phyloP scores from a whole-genome alignment of 2,797 vertebrate genomes.

The Smutsia gigantea region DNA sequence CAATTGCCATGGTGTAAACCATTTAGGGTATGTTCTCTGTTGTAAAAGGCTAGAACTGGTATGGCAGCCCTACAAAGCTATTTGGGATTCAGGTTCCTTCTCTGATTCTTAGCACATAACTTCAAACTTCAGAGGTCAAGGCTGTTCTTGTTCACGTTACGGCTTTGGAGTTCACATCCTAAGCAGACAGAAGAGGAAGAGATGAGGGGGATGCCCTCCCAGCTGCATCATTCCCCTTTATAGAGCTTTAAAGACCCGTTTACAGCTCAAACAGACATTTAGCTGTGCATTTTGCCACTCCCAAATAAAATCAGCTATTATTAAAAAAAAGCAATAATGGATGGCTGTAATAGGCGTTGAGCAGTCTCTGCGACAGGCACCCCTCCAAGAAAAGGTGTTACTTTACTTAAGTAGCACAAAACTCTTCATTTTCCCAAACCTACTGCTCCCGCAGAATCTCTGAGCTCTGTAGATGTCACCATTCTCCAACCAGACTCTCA shows the following conservation, averaged over 20 bases:
- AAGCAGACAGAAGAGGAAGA: not conserved
- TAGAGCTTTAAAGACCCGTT: not conserved
- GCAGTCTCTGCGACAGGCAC: not conserved
- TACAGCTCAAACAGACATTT: not conserved
- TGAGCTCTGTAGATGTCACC: not conserved
- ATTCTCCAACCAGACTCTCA: not conserved
- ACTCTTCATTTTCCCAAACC: not conserved
- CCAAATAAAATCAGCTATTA: not conserved
- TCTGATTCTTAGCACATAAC: not conserved
- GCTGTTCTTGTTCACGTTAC: not conserved
- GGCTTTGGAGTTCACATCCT: not conserved
- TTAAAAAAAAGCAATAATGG: not conserved
- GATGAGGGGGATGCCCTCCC: not conserved
- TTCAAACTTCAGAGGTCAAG: not conserved
- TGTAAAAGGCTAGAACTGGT: not conserved
- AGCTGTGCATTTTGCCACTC: not conserved
- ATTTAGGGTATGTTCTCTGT: not conserved
- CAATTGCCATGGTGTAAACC: not conserved
- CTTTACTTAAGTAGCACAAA: not conserved
- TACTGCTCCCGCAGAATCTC: not conserved
- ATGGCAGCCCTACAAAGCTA: not conserved
- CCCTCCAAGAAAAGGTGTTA: not conserved
- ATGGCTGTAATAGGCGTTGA: not conserved
- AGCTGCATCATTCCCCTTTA: not conserved
- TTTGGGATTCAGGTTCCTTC: not conserved